These are phyloP conservation scores for Panthera tigris DNA, from an alignment of 2,113 vertebrate genomes.

Conservation along the genomic window DNA sequence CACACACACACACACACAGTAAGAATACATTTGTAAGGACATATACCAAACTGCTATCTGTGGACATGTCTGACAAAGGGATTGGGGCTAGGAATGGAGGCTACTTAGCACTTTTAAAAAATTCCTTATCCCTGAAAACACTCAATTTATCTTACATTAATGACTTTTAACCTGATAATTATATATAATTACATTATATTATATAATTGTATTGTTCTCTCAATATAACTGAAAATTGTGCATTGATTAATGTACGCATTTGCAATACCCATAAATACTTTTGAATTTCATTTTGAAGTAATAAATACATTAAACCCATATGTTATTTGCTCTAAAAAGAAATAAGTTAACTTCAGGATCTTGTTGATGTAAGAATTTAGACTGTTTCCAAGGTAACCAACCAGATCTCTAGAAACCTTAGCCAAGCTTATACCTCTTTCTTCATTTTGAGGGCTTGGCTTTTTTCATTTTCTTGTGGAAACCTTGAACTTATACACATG, in stretches of 20 bases:
- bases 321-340: constrained; percentile 56
- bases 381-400: constrained; percentile 85
- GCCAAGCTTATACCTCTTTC: constrained; percentile 63
- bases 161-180: not conserved
- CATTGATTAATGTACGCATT: not conserved
- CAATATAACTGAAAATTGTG: constrained; percentile 11
- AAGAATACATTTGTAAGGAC: not conserved
- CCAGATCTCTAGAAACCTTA: constrained; percentile 72
- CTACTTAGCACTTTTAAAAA: not conserved
- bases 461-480: constrained; percentile 71
- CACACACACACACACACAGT: not conserved
- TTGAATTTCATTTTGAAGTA: constrained; percentile 31
- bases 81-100: not conserved
- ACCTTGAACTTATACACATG: constrained; percentile 62
- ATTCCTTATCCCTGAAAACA: not conserved
- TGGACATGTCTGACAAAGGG: not conserved
- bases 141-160: not conserved
- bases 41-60: not conserved
- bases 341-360: constrained; percentile 76
- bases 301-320: constrained; percentile 71
- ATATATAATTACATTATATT: too few species aligned
- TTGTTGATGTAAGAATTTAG: constrained; percentile 79
- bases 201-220: not conserved
- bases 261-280: not conserved
- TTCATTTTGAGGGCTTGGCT: constrained; percentile 60